A percentile compares a stretch with the other conserved stretches of the same genome.
Evolutionary conservation across 1,140 invertebrate species (phyloP).

Genomic region (Hormaphis cornu): DNA sequence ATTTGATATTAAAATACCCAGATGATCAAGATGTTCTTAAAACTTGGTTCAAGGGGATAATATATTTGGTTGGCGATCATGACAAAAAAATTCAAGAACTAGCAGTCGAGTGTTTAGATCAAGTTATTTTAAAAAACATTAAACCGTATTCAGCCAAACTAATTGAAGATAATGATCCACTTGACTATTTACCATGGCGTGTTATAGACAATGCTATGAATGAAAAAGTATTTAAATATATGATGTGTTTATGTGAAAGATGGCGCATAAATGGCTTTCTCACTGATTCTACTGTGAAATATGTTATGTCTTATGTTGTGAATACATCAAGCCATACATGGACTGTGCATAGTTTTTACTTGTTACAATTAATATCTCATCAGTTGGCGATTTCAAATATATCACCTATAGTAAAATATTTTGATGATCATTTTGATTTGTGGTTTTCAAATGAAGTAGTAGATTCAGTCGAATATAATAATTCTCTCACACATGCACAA

Average conservation of each 20-base stretch:
- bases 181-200: slow-evolving; percentile 9
- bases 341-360: slow-evolving; percentile 19
- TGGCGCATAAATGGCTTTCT: slow-evolving; percentile 4
- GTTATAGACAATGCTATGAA: slow-evolving; percentile 19
- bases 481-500: slow-evolving; percentile 6
- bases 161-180: slow-evolving; percentile 2
- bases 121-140: slow-evolving; percentile 20
- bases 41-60: slow-evolving; percentile 22
- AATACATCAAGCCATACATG: not conserved
- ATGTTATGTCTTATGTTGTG: slow-evolving; percentile 7
- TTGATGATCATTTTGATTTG: not conserved
- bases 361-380: slow-evolving; percentile 21
- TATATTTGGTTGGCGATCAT: slow-evolving; percentile 21
- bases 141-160: slow-evolving; percentile 10
- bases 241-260: slow-evolving; percentile 23
- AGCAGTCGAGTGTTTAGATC: slow-evolving; percentile 13
- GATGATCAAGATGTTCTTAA: slow-evolving; percentile 18
- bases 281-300: not conserved
- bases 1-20: slow-evolving; percentile 20
- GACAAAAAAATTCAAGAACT: slow-evolving; percentile 28
- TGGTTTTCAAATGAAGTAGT: slow-evolving; percentile 12
- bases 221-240: slow-evolving; percentile 18
- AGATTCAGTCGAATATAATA: not conserved
- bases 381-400: slow-evolving; percentile 6
- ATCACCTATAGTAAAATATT: not conserved